Base-by-base conservation (phyloP, 2,888 invertebrate genomes). In the Cheilosia grossa region DNA sequence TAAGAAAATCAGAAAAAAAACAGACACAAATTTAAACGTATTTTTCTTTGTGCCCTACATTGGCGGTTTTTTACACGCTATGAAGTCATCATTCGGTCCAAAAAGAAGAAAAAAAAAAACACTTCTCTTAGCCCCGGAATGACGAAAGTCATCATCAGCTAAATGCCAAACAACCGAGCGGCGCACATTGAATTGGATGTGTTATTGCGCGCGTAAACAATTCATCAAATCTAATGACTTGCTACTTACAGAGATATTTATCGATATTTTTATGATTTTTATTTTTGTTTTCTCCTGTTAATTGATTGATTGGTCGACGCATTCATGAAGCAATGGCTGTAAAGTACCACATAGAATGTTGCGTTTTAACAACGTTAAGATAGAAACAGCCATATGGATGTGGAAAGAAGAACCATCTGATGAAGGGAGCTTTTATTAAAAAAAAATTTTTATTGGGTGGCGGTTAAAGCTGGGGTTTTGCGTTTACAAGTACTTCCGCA, bases 221-320 rank as follows among this genome's bases (percentile, higher is more conserved):
- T 85, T 81, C 67, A 85, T 85, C 85, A 85, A 85, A 85, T 77
- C 61, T 81, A 81, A 85, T 85, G 80, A 85, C 81, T 85, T 81
- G 85, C 85, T 85, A 81, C 85, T 85, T 80, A 67, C 53, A 42
- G 47, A 70, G 69, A 79, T 83, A 72, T 74, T 64, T 72, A 69
- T 75, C 53, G 66, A 66, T 66, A 59, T 51, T 58, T 79, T 64
- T 78, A 54, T 74, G 64, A 49, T 21, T 58, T 47, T 61, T 59
- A 15, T 19, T 53, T 30, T 15, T 47, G 47, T 53, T 56, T 58
- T 64, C 51, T 19, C 19, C 47, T 47, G 9, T 19, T 53, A 80
- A 54, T 61, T 85, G 85, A 85, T 85, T 85, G 81, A 81, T 77
- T 72, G 85, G 66, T 67, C 51, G 80, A 63, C 54, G 75, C 59